Base-by-base conservation (phyloP, 2,113 vertebrate species). In the Ammospiza caudacuta region DNA sequence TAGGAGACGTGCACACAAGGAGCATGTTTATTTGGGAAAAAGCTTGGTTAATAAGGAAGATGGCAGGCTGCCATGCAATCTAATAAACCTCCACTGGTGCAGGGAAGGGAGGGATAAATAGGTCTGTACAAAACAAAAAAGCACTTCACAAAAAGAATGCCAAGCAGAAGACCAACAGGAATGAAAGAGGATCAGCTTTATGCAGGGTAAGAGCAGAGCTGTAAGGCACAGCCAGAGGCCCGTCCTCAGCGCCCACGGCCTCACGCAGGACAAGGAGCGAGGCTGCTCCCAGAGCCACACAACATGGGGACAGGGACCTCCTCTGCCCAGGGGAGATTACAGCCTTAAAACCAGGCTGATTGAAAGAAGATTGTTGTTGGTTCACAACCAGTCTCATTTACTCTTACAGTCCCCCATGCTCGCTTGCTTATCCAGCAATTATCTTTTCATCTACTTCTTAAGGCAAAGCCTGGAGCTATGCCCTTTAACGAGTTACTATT, bases 41-140 rank as follows among this genome's bases (percentile, higher is more conserved):
- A 92, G 91, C 93, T 92, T 44, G 84, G 70, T 92, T 96, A 96
- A 90, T 93, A 94, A 96, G 93, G 87, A 96, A 94, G 83, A 96
- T 94, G 96, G 95, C 96, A 95, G 70, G 55, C 91, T 96, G 96
- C 96, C 94, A 96, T 1, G 11, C 4, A 2, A 94, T 84, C 86
- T 92, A 92, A 95, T 83, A 96, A 96, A 92, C 89, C 92, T 93
- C 86, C 76, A 51, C 0, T 59, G 83, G 90, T 37, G 46, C 73
- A 82, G 91, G 44, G 87, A 90, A 91, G 44, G 31, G 89, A 94
- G 68, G 89, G 82, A 92, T 86, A 91, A 97, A 94, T 43, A 86
- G 78, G 78, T 85, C 91, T 94, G 83, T 89, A 80, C 33, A 67
- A 91, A 96, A 97, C 77, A 91, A 96, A 92, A 95, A 83, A 92